These are phyloP conservation scores for Andrena marginata DNA, from an alignment of 2,888 invertebrate species.

Conservation along the genomic window DNA sequence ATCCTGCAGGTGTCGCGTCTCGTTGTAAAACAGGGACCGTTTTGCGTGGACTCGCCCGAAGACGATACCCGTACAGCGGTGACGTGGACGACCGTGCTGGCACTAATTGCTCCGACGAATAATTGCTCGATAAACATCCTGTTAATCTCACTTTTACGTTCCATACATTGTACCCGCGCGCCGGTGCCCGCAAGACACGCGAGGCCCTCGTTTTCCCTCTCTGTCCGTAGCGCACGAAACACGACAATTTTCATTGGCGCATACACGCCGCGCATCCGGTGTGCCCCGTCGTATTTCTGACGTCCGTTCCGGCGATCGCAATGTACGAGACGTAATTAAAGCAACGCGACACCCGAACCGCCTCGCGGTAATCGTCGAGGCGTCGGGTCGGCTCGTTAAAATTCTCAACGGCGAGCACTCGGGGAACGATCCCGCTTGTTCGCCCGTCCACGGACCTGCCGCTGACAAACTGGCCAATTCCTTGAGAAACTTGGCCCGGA, in stretches of 20 bases:
- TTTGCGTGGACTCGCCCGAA: conserved; percentile 43
- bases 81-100: conserved; percentile 65
- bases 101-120: conserved; percentile 79
- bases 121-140: conserved; percentile 84
- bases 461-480: not conserved
- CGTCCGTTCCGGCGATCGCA: conserved; percentile 28
- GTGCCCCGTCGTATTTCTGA: conserved; percentile 10
- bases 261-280: conserved; percentile 58
- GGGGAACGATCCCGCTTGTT: not conserved
- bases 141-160: conserved; percentile 80
- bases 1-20: conserved; percentile 64
- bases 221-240: conserved; percentile 40
- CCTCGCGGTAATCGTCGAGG: not conserved
- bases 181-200: conserved; percentile 62
- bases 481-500: not conserved
- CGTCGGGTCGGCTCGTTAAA: not conserved
- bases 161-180: conserved; percentile 63
- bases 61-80: conserved; percentile 55
- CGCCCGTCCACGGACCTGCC: not conserved
- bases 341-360: conserved; percentile 26
- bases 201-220: conserved; percentile 56
- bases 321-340: conserved; percentile 36
- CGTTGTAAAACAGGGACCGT: conserved; percentile 34
- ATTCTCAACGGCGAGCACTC: not conserved
- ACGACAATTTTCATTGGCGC: conserved; percentile 62